Evolutionary conservation across 2,797 vertebrate genomes (phyloP).

Genomic region (Gobio occitaniae): DNA sequence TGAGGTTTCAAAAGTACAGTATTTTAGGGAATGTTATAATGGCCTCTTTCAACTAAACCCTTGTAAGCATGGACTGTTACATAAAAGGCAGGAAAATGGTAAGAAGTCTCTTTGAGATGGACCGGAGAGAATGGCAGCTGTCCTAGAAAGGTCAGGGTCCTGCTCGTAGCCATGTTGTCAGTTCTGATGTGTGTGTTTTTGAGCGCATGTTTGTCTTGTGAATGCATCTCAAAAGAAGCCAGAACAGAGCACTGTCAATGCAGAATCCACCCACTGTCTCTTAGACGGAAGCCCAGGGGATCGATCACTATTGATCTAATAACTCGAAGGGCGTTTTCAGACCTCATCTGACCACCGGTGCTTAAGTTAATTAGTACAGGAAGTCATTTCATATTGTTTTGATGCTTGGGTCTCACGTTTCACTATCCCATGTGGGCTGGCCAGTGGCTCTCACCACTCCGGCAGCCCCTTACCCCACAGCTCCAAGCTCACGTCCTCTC

Average conservation of each 20-base stretch:
- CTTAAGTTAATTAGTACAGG: background rate
- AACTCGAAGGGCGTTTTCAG: background rate
- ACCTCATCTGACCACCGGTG: background rate
- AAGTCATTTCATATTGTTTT: background rate
- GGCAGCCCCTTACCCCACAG: slow-evolving; percentile 88
- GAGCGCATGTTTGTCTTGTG: background rate
- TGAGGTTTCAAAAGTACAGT: background rate
- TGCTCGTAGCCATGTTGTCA: slow-evolving; percentile 29
- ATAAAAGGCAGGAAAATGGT: background rate
- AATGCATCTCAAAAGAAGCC: background rate
- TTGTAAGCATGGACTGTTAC: slow-evolving; percentile 7
- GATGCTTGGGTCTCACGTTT: slow-evolving; percentile 67
- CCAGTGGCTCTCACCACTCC: slow-evolving; percentile 91
- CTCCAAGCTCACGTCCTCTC: slow-evolving; percentile 84
- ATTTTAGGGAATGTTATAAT: background rate
- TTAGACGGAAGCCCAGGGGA: background rate
- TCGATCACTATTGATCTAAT: background rate
- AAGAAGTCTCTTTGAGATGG: background rate
- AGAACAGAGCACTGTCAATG: background rate
- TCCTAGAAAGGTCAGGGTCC: slow-evolving; percentile 37
- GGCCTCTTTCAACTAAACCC: background rate
- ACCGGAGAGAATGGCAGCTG: slow-evolving; percentile 13
- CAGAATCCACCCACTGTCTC: background rate
- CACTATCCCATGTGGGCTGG: slow-evolving; percentile 56
- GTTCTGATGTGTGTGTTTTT: slow-evolving; percentile 33